Conservation (phyloP, 2,113 vertebrate genomes). For the Catharus bicknelli region DNA sequence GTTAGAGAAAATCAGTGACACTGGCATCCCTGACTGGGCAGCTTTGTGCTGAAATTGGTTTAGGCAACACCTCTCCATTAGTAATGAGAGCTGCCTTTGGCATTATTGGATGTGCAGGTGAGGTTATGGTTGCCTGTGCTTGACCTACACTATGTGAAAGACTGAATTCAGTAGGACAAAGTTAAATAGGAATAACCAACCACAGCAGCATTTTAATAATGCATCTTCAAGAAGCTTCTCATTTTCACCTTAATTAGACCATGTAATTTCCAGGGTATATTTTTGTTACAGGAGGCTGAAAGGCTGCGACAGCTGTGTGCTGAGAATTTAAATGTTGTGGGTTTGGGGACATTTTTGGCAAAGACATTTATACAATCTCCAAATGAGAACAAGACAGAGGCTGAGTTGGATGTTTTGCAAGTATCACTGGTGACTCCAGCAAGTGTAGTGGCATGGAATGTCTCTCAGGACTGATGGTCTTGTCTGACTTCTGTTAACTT, state of each 20-base stretch:
- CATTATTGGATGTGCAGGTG: neutral
- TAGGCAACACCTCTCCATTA: neutral
- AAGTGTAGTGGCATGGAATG: neutral
- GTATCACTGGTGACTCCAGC: neutral
- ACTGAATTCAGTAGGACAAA: neutral
- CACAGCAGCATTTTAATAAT: neutral
- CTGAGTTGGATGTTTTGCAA: neutral
- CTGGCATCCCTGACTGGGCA: rapidly evolving
- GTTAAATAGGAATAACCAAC: neutral
- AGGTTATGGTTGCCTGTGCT: neutral
- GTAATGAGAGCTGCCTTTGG: neutral
- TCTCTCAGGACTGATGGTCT: neutral
- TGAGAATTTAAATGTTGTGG: neutral
- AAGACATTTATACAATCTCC: neutral
- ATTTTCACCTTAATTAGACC: neutral
- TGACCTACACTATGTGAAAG: neutral
- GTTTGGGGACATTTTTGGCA: neutral
- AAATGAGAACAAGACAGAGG: neutral
- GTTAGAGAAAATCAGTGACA: neutral
- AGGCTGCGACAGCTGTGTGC: neutral
- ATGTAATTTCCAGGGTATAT: constrained; percentile 3
- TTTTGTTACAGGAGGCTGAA: neutral
- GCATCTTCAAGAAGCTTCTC: neutral
- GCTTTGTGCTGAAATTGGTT: neutral
- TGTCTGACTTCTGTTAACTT: neutral